Base-by-base conservation (phyloP, 2,888 invertebrate genomes). In the Euphydryas editha region DNA sequence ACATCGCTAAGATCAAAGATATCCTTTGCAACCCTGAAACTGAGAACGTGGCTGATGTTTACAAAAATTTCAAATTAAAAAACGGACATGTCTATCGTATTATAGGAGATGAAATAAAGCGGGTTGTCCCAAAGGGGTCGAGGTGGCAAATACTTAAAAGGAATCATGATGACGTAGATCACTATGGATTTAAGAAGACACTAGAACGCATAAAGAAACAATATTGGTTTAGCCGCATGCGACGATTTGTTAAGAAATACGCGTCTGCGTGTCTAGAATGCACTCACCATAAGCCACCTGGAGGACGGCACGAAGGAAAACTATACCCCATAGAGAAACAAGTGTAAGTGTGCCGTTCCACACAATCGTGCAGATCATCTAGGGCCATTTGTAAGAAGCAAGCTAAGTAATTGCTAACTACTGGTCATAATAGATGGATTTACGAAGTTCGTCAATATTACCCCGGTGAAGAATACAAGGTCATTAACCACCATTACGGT, bases 291-390 rank as follows among this genome's bases (percentile, higher is more conserved):
- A 74, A 74, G 49, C 24, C 47, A 37, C 68, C 65, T 7, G 70
- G 65, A 7, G 75, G 74, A 5, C 66, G 49, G n/a, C 55, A 24
- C 0, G 62, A 64, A 24, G 74, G 75, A 1, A 15, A 59, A 4
- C 39, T 78, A 4, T 73, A 77, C 44, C 75, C 76, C 0, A 75
- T 77, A 6, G 36, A 55, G 2, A 76, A 75, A 47, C 15, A n/a
- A n/a, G n/a, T n/a, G n/a, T 62, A 0, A 56, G 54, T 6, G 37
- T 62, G 0, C 75, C 77, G 0, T 76, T 76, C 37, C 73, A 76
- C 36, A 82, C 74, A 21, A 62, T 65, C 80, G 74, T 18, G 69
- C 65, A 51, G 77, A 77, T 59, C 78, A 72, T 60, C n/a, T 73
- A 2, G 76, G 71, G 0, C 75, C 74, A 0, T 74, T 75, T 54